These are phyloP conservation scores for Pedicia rivosa DNA, from an alignment of 2,888 invertebrate species.

Conservation along the genomic window DNA sequence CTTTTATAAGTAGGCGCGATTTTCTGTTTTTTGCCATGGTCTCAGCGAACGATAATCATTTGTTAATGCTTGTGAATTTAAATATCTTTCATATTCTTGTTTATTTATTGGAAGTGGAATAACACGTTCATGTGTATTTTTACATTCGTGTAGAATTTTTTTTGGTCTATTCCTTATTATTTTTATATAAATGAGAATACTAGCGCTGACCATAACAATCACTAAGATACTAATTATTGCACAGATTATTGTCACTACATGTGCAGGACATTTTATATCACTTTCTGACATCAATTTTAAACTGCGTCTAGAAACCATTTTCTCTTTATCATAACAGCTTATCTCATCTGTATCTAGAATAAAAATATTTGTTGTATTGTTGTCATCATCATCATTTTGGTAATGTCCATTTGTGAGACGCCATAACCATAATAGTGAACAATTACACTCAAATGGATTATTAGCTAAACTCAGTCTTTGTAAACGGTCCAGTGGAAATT, in stretches of 20 bases:
- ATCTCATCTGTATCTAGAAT: constrained; percentile 26
- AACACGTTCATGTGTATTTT: constrained; percentile 29
- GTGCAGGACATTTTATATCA: constrained; percentile 30
- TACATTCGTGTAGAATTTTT: constrained; percentile 26
- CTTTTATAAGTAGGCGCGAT: too few relatives aligned
- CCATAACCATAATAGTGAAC: constrained; percentile 77
- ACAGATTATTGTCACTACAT: constrained; percentile 31
- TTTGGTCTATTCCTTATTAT: constrained; percentile 22
- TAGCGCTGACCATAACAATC: constrained; percentile 27
- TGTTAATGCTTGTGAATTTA: constrained; percentile 29
- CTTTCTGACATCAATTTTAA: constrained; percentile 26
- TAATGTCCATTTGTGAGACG: constrained; percentile 33
- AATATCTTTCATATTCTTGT: constrained; percentile 29
- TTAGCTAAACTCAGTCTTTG: constrained; percentile 59
- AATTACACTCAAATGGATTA: constrained; percentile 75
- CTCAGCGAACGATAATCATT: constrained; percentile 30
- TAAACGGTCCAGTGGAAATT: constrained; percentile 68
- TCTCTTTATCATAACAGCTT: constrained; percentile 27
- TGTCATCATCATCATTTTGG: not conserved
- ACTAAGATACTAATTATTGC: constrained; percentile 27
- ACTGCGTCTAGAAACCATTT: constrained; percentile 20
- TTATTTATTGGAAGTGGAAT: constrained; percentile 28
- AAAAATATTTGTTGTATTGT: constrained; percentile 1
- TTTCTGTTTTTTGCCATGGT: constrained; percentile 30
- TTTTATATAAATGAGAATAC: constrained; percentile 27